phyloP scores from a whole-genome alignment of 2,113 vertebrate species.

The Pterocles burchelli region DNA sequence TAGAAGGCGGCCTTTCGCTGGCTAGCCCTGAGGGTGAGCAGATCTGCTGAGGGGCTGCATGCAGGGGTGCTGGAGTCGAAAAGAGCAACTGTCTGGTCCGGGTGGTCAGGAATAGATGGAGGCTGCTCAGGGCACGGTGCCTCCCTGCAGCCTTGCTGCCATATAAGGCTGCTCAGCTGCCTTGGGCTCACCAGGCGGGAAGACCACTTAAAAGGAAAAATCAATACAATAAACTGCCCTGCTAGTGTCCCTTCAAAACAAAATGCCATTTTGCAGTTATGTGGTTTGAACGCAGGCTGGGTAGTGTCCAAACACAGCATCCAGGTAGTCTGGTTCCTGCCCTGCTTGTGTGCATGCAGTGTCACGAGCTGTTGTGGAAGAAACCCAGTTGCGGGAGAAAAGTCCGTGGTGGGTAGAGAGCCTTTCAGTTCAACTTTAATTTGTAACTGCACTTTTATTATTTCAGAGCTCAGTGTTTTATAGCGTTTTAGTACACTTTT shows the following conservation, averaged over 20 bases:
- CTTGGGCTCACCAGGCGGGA: background rate
- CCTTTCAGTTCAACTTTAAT: background rate
- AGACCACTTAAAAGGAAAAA: slow-evolving; percentile 10
- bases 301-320: fast-evolving
- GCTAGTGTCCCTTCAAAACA: background rate
- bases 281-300: background rate
- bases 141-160: background rate
- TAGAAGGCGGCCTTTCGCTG: background rate
- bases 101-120: slow-evolving; percentile 25
- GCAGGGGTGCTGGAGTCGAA: fast-evolving
- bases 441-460: background rate
- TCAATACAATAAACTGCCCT: background rate
- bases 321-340: background rate
- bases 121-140: background rate
- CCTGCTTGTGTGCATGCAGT: fast-evolving
- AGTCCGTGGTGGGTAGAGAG: background rate
- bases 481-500: background rate
- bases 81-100: background rate
- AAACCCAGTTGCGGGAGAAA: background rate
- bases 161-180: slow-evolving; percentile 30
- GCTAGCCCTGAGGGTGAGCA: fast-evolving
- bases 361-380: fast-evolving
- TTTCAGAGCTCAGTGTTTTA: background rate
- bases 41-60: background rate
- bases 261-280: background rate